These are phyloP conservation scores for Sacculina carcini DNA, from an alignment of 2,888 invertebrate species.

Conservation along the genomic window DNA sequence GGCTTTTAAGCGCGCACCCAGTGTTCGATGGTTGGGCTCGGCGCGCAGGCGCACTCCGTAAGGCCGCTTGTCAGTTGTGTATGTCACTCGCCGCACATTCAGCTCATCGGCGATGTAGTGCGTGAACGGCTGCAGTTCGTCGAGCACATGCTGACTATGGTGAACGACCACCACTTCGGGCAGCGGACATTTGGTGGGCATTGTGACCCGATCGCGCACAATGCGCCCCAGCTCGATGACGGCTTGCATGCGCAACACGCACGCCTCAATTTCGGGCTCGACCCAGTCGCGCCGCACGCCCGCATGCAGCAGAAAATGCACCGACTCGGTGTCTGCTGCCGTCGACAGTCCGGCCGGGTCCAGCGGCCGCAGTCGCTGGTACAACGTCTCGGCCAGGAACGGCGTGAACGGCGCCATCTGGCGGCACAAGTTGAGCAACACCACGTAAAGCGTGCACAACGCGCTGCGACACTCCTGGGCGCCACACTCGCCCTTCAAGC, in stretches of 20 bases:
- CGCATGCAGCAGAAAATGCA: conserved; percentile 80
- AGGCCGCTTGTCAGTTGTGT: conserved; percentile 66
- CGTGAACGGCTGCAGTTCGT: conserved; percentile 48
- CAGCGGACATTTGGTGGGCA: conserved; percentile 86
- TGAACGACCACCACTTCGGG: conserved; percentile 88
- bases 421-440: conserved; percentile 60
- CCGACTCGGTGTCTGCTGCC: conserved; percentile 82
- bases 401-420: conserved; percentile 97
- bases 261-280: conserved; percentile 56
- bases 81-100: conserved; percentile 57
- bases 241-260: conserved; percentile 74
- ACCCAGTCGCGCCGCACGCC: conserved; percentile 38
- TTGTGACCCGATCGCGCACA: conserved; percentile 67
- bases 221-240: conserved; percentile 83
- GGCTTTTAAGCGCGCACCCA: conserved; percentile 65
- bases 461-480: conserved; percentile 53
- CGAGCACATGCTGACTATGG: conserved; percentile 44
- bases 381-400: conserved; percentile 82
- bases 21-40: conserved; percentile 75
- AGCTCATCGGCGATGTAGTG: conserved; percentile 73
- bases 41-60: conserved; percentile 75
- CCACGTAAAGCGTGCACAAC: conserved; percentile 60
- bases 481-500: conserved; percentile 76
- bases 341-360: conserved; percentile 42
- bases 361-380: conserved; percentile 46